These are phyloP conservation scores for Halcyon senegalensis DNA, from an alignment of 2,113 vertebrate genomes.

Conservation along the genomic window DNA sequence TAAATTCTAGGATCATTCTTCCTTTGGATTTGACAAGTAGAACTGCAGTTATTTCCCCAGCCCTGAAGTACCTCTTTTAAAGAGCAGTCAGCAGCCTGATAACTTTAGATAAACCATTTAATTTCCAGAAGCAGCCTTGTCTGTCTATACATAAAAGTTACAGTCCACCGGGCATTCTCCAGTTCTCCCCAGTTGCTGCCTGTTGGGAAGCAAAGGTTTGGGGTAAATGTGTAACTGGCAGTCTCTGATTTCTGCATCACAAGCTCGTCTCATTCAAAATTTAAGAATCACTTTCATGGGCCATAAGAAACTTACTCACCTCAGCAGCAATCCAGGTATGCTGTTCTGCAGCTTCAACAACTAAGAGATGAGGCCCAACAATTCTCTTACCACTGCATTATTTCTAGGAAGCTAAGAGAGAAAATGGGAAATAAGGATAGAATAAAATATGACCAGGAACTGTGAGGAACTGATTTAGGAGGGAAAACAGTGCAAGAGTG, in stretches of 20 bases:
- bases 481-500: not conserved
- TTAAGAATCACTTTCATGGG: not conserved
- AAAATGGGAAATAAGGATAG: not conserved
- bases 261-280: not conserved
- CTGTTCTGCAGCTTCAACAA: not conserved
- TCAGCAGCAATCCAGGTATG: not conserved
- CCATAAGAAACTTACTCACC: not conserved
- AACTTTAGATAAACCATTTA: conserved; percentile 19
- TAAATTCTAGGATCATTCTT: conserved; percentile 23
- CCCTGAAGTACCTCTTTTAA: not conserved
- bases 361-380: not conserved
- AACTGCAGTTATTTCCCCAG: not conserved
- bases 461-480: not conserved
- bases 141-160: not conserved
- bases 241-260: not conserved
- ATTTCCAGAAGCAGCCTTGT: conserved; percentile 31
- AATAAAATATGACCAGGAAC: not conserved
- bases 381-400: not conserved
- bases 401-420: not conserved
- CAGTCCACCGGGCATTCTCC: not conserved
- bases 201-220: not conserved
- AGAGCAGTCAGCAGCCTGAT: conserved; percentile 2
- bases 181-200: not conserved
- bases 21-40: not conserved
- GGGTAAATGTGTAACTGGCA: not conserved